These are phyloP conservation scores for Torymus tubicola DNA, from an alignment of 2,888 invertebrate species.

Conservation along the genomic window DNA sequence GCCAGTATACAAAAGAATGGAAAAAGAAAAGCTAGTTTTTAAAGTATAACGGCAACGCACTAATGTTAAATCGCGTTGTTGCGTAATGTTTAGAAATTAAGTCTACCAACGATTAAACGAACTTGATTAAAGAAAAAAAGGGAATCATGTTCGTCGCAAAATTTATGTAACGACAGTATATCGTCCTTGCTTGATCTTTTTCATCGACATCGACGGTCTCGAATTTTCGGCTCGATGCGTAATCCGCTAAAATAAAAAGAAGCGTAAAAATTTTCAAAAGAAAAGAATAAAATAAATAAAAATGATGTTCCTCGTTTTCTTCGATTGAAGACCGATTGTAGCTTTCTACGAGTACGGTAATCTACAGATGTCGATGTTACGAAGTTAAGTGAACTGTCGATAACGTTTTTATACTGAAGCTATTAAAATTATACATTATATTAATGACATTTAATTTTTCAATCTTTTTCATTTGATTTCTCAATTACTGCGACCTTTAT, in stretches of 20 bases:
- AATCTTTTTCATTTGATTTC: conserved; percentile 37
- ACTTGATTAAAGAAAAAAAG: background rate
- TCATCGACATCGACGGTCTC: conserved; percentile 47
- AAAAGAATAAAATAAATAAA: conserved; percentile 23
- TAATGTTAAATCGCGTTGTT: conserved; percentile 47
- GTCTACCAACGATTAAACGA: conserved; percentile 43
- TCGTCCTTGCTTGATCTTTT: conserved; percentile 48
- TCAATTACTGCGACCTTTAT: conserved; percentile 46
- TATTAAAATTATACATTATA: conserved; percentile 40
- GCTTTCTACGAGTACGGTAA: conserved; percentile 3
- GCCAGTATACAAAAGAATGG: conserved; percentile 48
- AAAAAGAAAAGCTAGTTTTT: conserved; percentile 52
- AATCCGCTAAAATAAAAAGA: background rate
- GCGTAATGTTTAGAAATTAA: conserved; percentile 52
- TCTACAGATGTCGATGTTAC: conserved; percentile 46
- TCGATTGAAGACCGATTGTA: conserved; percentile 5
- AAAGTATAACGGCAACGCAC: conserved; percentile 44
- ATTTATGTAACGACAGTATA: conserved; percentile 44
- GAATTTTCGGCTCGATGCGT: conserved; percentile 11
- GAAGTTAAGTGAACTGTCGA: conserved; percentile 50
- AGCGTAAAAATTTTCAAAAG: conserved; percentile 5
- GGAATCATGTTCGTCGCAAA: conserved; percentile 32
- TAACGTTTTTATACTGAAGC: conserved; percentile 54
- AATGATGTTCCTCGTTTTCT: conserved; percentile 47
- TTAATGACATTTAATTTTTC: conserved; percentile 32